Percentiles rank a stretch among this genome's conserved stretches.
phyloP scores from a whole-genome alignment of 1,140 invertebrate genomes.

The Drosophila takahashii region DNA sequence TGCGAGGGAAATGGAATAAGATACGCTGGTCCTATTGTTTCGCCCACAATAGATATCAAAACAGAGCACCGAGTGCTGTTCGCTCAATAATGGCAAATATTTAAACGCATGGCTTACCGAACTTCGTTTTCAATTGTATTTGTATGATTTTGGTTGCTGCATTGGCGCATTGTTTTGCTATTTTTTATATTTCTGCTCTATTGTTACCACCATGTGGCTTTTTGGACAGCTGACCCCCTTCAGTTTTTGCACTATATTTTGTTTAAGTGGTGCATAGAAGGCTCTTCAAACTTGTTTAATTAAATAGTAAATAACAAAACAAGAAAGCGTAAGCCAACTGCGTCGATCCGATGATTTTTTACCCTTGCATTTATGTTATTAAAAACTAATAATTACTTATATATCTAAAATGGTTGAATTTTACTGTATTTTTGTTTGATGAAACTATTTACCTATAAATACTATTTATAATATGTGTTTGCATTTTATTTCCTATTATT shows the following conservation, averaged over 20 bases:
- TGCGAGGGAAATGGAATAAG: background rate
- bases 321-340: background rate
- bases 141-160: slow-evolving; percentile 41
- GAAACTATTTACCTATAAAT: too few relatives aligned
- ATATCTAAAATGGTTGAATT: too few relatives aligned
- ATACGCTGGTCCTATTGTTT: background rate
- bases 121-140: slow-evolving; percentile 50
- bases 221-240: slow-evolving; percentile 14
- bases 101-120: slow-evolving; percentile 55
- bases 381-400: too few relatives aligned
- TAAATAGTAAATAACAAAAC: background rate
- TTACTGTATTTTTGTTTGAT: too few relatives aligned
- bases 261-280: too few relatives aligned
- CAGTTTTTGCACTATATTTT: background rate
- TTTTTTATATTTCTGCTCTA: slow-evolving; percentile 36
- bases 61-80: slow-evolving; percentile 28
- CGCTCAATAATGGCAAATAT: slow-evolving; percentile 42
- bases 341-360: too few relatives aligned
- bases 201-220: slow-evolving; percentile 52
- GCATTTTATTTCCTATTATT: too few relatives aligned
- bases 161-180: slow-evolving; percentile 24
- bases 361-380: too few relatives aligned
- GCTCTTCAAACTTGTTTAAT: background rate
- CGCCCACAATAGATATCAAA: background rate
- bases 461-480: too few relatives aligned